Conservation (phyloP, 2,797 vertebrate genomes). For the Phrynocephalus vlangalii region DNA sequence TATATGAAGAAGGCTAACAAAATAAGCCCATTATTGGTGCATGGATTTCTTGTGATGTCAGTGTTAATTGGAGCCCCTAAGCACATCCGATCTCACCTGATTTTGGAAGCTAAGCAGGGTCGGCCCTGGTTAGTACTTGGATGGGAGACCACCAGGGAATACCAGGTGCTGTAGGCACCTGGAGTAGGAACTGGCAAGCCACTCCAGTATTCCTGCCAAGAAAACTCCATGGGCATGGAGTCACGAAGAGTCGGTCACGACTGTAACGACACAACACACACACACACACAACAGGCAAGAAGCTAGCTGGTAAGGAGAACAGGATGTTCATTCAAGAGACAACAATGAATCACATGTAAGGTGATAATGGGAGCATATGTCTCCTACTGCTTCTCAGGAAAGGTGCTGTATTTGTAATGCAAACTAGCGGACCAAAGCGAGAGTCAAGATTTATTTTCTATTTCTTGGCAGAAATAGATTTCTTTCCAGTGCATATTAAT, state of each 20-base stretch:
- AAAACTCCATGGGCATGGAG: too few species aligned
- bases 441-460: conserved; percentile 79
- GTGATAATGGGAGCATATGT: conserved; percentile 75
- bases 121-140: too few species aligned
- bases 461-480: conserved; percentile 75
- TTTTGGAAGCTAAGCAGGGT: too few species aligned
- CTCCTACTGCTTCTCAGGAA: conserved; percentile 75
- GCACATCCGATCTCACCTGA: too few species aligned
- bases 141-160: too few species aligned
- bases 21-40: conserved; percentile 2
- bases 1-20: conserved; percentile 20
- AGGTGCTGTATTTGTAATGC: conserved; percentile 68
- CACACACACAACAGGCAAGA: conserved; percentile 32
- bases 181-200: too few species aligned
- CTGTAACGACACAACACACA: too few species aligned
- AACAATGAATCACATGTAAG: conserved; percentile 75
- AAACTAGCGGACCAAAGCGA: conserved; percentile 75
- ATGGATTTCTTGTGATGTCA: conserved; percentile 59
- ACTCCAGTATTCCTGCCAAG: too few species aligned
- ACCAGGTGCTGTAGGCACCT: too few species aligned
- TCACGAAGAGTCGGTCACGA: too few species aligned
- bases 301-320: conserved; percentile 65
- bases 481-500: conserved; percentile 78
- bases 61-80: conserved; percentile 53
- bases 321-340: conserved; percentile 69